phyloP scores from a whole-genome alignment of 2,888 invertebrate species.

The Odontocolon sp. region DNA sequence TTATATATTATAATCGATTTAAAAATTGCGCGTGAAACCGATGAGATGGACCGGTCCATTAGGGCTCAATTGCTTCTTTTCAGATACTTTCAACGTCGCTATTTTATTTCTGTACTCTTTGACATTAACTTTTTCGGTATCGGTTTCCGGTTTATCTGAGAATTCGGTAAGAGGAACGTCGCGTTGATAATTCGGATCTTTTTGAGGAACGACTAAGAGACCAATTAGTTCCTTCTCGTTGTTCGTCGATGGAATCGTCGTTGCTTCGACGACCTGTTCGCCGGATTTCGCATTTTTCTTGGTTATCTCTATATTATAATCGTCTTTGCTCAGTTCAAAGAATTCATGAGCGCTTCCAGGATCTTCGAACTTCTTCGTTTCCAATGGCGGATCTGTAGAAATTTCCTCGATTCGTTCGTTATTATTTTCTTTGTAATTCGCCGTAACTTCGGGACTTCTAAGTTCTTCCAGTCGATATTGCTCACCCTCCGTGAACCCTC shows the following conservation, averaged over 20 bases:
- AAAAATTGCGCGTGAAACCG: constrained; percentile 64
- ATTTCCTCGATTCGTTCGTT: background rate
- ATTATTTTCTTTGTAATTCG: background rate
- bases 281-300: background rate
- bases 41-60: constrained; percentile 62
- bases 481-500: constrained; percentile 1
- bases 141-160: constrained; percentile 66
- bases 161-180: constrained; percentile 67
- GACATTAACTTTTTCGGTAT: constrained; percentile 65
- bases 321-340: constrained; percentile 61
- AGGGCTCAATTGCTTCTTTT: constrained; percentile 63
- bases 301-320: constrained; percentile 57
- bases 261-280: background rate
- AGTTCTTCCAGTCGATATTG: background rate
- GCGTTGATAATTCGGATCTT: constrained; percentile 63
- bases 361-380: constrained; percentile 44
- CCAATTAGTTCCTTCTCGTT: constrained; percentile 26
- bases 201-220: constrained; percentile 17
- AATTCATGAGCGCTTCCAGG: constrained; percentile 62
- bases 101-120: constrained; percentile 69
- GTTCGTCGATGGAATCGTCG: background rate
- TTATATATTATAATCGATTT: constrained; percentile 28
- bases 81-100: constrained; percentile 64
- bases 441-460: background rate
- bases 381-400: background rate